Evolutionary conservation across 2,888 invertebrate species (phyloP).

Genomic region (Eugnorisma glareosa): DNA sequence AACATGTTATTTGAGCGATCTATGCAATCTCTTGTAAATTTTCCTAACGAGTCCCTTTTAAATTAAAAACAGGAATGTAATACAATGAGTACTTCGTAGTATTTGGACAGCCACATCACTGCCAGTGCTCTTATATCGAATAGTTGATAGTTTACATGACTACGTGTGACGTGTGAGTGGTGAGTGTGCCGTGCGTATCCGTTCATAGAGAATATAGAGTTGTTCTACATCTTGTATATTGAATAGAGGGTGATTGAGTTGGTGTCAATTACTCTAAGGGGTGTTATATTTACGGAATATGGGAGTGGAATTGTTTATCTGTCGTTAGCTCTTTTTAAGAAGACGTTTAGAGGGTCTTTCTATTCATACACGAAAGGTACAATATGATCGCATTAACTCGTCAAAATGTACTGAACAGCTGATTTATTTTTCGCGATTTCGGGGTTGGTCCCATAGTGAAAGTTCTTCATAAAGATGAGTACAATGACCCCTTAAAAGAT

Average conservation of each 20-base stretch:
- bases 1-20: background rate
- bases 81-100: conserved; percentile 69
- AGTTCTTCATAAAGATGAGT: too few species aligned
- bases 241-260: conserved; percentile 41
- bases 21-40: background rate
- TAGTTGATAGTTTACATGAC: conserved; percentile 57
- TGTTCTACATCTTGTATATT: conserved; percentile 44
- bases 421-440: too few species aligned
- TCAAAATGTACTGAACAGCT: too few species aligned
- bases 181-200: conserved; percentile 62
- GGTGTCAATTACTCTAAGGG: conserved; percentile 64
- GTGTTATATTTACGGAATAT: conserved; percentile 26
- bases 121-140: conserved; percentile 78
- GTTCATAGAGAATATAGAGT: conserved; percentile 65
- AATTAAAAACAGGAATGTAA: conserved; percentile 26
- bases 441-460: too few species aligned
- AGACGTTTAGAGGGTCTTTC: too few species aligned
- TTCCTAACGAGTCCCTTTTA: background rate
- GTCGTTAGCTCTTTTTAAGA: conserved; percentile 51
- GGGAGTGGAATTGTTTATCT: conserved; percentile 18
- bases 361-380: too few species aligned
- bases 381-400: too few species aligned
- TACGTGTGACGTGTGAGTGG: conserved; percentile 35
- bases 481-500: too few species aligned
- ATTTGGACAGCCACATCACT: conserved; percentile 79